These are phyloP conservation scores for Acleris cristana DNA, from an alignment of 2,888 invertebrate species.

Conservation along the genomic window DNA sequence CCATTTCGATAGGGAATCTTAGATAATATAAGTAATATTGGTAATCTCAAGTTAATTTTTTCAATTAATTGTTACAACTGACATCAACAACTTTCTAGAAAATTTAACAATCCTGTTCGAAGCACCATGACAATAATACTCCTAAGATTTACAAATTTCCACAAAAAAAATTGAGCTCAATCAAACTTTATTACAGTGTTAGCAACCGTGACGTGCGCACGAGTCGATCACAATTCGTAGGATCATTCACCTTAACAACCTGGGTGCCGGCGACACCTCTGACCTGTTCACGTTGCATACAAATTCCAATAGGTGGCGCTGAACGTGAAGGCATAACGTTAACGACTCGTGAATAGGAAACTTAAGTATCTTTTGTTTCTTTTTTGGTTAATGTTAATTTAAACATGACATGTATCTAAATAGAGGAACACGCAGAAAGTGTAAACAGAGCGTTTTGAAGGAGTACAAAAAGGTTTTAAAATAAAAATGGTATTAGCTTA, in stretches of 20 bases:
- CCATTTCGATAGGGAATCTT: no score
- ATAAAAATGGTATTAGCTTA: no score
- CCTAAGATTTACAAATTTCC: neutral
- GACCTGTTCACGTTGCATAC: no score
- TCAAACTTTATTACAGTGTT: constrained; percentile 28
- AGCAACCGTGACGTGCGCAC: constrained; percentile 48
- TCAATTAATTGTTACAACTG: no score
- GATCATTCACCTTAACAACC: constrained; percentile 55
- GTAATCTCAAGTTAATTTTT: no score
- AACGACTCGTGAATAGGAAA: constrained; percentile 45
- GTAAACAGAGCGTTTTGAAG: constrained; percentile 1
- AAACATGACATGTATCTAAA: constrained; percentile 37
- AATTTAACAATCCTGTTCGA: neutral
- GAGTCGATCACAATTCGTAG: constrained; percentile 58
- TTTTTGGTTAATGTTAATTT: constrained; percentile 31
- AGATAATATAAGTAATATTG: no score
- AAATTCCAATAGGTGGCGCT: no score
- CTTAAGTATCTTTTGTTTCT: constrained; percentile 32
- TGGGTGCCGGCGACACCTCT: no score
- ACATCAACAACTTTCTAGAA: no score
- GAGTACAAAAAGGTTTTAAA: constrained; percentile 3
- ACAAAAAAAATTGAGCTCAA: constrained; percentile 17
- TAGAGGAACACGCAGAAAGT: constrained; percentile 22
- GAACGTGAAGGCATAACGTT: constrained; percentile 41
- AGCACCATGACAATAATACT: constrained; percentile 3